Percentiles rank a stretch among this genome's conserved stretches.
These are phyloP conservation scores for Cromileptes altivelis DNA, from an alignment of 2,113 vertebrate species.

Conservation along the genomic window DNA sequence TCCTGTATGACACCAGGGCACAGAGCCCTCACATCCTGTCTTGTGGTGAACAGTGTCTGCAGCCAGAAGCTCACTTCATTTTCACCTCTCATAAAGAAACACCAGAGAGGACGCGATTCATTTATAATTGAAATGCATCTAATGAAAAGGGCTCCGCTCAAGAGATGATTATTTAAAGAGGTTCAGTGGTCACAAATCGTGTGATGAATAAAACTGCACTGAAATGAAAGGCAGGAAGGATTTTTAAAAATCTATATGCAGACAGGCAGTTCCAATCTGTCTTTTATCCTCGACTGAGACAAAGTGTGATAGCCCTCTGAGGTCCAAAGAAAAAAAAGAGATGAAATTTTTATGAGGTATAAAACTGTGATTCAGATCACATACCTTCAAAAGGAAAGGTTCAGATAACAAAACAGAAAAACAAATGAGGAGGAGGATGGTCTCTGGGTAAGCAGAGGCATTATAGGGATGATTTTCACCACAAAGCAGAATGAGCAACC, in stretches of 20 bases:
- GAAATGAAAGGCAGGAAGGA: neutral
- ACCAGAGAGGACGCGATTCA: neutral
- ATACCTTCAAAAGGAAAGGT: neutral
- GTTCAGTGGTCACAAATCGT: neutral
- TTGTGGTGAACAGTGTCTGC: neutral
- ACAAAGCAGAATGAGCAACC: neutral
- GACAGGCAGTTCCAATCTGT: neutral
- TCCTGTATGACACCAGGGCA: too few relatives aligned
- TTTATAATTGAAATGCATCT: conserved; percentile 6
- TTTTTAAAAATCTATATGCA: neutral
- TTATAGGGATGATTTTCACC: neutral
- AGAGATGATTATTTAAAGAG: conserved; percentile 7
- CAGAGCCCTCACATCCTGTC: too few relatives aligned
- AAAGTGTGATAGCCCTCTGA: neutral
- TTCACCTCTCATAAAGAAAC: neutral
- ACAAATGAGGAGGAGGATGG: too few relatives aligned
- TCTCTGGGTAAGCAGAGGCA: neutral
- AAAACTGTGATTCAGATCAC: neutral
- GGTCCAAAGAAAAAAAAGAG: neutral
- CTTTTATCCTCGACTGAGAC: neutral
- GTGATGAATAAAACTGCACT: neutral
- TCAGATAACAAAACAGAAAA: neutral
- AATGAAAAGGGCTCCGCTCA: conserved; percentile 1
- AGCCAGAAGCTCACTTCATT: neutral
- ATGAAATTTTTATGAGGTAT: neutral